phyloP scores from a whole-genome alignment of 1,140 invertebrate genomes.

The Probaryconus sp. region DNA sequence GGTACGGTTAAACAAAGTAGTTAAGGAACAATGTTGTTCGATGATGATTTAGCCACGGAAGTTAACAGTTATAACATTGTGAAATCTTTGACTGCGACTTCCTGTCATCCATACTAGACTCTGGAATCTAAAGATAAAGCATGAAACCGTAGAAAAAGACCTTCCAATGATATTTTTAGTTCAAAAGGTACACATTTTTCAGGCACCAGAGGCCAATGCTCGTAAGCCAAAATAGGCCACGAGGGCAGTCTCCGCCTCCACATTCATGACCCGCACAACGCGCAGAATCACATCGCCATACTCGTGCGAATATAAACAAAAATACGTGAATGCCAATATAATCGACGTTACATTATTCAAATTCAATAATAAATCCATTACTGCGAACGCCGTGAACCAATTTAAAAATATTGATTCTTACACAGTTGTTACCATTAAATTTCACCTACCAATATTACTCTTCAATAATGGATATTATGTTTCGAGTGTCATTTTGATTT shows the following conservation, averaged over 20 bases:
- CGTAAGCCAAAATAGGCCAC: slow-evolving; percentile 59
- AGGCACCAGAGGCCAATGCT: slow-evolving; percentile 49
- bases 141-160: slow-evolving; percentile 9
- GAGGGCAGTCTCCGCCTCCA: slow-evolving; percentile 57
- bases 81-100: no score
- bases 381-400: background rate
- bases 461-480: background rate
- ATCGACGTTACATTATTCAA: slow-evolving; percentile 27
- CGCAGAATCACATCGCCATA: slow-evolving; percentile 51
- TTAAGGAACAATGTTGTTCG: no score
- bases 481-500: background rate
- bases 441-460: background rate
- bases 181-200: slow-evolving; percentile 49
- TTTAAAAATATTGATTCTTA: background rate
- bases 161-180: slow-evolving; percentile 42
- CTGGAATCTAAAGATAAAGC: slow-evolving; percentile 17
- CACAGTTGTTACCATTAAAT: background rate
- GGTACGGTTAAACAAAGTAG: no score
- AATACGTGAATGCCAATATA: slow-evolving; percentile 34
- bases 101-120: slow-evolving; percentile 4
- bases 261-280: slow-evolving; percentile 42
- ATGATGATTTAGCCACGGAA: no score
- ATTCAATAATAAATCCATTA: slow-evolving; percentile 19
- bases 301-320: slow-evolving; percentile 52
- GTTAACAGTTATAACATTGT: no score